phyloP scores from a whole-genome alignment of 2,113 vertebrate species.

The Rhinopomastus cyanomelas region DNA sequence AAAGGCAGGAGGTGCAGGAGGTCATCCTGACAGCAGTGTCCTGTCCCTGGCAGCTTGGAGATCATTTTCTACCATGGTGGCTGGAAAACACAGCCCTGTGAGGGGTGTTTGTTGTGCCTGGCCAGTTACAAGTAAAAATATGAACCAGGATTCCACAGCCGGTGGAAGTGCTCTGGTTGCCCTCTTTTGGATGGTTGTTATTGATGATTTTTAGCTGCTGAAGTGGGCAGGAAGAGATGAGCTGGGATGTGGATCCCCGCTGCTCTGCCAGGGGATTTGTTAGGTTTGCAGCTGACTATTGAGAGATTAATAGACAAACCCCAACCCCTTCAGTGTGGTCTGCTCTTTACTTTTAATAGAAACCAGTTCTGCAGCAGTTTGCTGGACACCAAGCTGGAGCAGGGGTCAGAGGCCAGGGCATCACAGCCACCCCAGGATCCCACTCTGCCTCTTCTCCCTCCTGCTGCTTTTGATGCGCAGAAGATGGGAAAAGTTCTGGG shows the following conservation, averaged over 20 bases:
- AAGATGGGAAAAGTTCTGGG: not conserved
- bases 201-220: conserved; percentile 3
- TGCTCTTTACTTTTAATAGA: conserved; percentile 42
- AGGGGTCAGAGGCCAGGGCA: not conserved
- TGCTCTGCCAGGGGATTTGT: conserved; percentile 40
- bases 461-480: not conserved
- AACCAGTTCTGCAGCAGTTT: conserved; percentile 31
- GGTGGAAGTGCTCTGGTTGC: not conserved
- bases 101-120: not conserved
- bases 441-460: not conserved
- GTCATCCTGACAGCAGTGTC: accelerated
- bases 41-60: accelerated
- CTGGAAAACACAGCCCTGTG: not conserved
- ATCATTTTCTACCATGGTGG: not conserved
- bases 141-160: not conserved
- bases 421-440: accelerated
- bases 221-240: conserved; percentile 4
- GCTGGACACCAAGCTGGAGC: conserved; percentile 43
- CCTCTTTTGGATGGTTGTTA: not conserved
- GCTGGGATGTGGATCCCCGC: not conserved
- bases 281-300: conserved; percentile 39
- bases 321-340: conserved; percentile 1
- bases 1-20: not conserved
- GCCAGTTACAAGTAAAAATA: not conserved
- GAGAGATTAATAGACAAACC: conserved; percentile 56